Conservation (phyloP, 2,888 invertebrate species). For the Apamea crenata region DNA sequence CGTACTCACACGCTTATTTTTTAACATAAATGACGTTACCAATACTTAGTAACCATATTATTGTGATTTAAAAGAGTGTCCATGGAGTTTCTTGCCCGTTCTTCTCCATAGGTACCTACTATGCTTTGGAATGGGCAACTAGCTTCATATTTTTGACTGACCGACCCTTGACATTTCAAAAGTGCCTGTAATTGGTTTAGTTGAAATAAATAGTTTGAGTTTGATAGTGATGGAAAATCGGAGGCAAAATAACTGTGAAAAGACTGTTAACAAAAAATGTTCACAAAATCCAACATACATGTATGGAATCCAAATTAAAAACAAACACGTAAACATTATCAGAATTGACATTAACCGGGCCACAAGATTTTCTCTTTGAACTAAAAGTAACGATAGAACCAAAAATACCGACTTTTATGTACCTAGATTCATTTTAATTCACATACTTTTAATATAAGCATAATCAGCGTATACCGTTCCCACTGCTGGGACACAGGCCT, state of each 20-base stretch:
- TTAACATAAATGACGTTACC: too few relatives aligned
- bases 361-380: conserved; percentile 35
- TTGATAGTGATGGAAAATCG: background rate
- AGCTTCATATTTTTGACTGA: too few relatives aligned
- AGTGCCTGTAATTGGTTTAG: too few relatives aligned
- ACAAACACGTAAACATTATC: background rate
- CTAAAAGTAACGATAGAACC: conserved; percentile 26
- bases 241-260: background rate
- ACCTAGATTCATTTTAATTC: conserved; percentile 25
- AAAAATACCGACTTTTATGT: conserved; percentile 14
- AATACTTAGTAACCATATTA: too few relatives aligned
- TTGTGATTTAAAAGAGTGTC: too few relatives aligned
- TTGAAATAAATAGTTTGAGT: too few relatives aligned
- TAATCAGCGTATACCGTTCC: background rate
- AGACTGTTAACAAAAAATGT: background rate
- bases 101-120: too few relatives aligned
- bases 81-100: too few relatives aligned
- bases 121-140: too few relatives aligned
- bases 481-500: background rate
- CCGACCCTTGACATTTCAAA: too few relatives aligned
- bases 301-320: conserved; percentile 1
- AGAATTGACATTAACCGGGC: conserved; percentile 16
- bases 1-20: too few relatives aligned
- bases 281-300: background rate
- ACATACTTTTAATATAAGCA: background rate